Base-by-base conservation (phyloP, 2,113 vertebrate genomes). In the Pseudorectes ferrugineus region DNA sequence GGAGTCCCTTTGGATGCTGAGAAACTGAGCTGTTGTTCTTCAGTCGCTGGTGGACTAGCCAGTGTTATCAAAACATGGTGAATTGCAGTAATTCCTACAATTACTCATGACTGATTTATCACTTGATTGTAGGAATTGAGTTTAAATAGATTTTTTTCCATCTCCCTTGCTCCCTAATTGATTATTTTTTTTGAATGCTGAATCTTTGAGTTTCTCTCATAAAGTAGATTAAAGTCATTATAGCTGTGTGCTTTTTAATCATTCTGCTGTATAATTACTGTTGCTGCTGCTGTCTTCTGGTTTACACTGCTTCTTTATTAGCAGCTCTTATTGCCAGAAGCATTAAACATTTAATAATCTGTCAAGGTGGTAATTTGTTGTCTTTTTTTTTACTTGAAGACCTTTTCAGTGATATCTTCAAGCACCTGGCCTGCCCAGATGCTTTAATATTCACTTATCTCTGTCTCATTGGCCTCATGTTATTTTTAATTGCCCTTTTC, bases 181-280 rank as follows among this genome's bases (percentile, higher is more conserved):
- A 97, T 96, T 97, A 72, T 95, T 97, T 95, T 91, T 91, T 94
- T 96, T 83, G 14, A 96, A 91, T 91, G 88, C 89, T 97, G 74
- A 54, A 97, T 77, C 77, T 96, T 92, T 85, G 67, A 95, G 67
- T 97, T 92, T 57, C 81, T 95, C 71, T 93, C 88, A 92, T 81
- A 97, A 97, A 97, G 96, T 43, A 90, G 92, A 97, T 96, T 95
- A 95, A 88, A 92, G 97, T 95, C 89, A 97, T 97, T 97, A 96
- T 71, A 75, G 62, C 77, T 95, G 83, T 45, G 15, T 93, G 93
- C 94, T 97, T 92, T 96, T 98, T 96, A 97, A 97, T 98, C 95
- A 97, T 97, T 91, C 91, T 96, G 57, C 85, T 96, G 74, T 77
- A 70, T 94, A 97, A 96, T 97, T 95, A 91, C 96, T 79, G 46